Evolutionary conservation across 2,888 invertebrate genomes (phyloP).

Genomic region (Trichopria drosophilae): DNA sequence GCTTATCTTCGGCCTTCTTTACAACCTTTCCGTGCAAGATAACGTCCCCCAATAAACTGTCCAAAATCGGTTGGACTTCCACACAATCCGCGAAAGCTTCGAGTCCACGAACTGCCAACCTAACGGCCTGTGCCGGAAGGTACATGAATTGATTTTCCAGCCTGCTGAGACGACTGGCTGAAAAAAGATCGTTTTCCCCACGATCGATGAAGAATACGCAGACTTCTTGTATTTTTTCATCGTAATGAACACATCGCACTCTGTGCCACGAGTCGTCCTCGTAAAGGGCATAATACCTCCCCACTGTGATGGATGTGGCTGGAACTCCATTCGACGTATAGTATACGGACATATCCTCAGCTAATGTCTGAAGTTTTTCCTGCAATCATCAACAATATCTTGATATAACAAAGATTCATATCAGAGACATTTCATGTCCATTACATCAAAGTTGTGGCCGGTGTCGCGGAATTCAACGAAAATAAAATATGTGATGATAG

Average conservation of each 20-base stretch:
- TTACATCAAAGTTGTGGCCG: too few relatives aligned
- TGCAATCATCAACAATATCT: conserved; percentile 54
- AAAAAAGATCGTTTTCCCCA: conserved; percentile 69
- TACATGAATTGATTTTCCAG: conserved; percentile 68
- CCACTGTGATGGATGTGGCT: conserved; percentile 43
- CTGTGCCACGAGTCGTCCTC: conserved; percentile 59
- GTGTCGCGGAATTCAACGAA: too few relatives aligned
- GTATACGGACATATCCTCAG: conserved; percentile 53
- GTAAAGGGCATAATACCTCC: conserved; percentile 58
- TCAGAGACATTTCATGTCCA: too few relatives aligned
- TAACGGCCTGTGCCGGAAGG: conserved; percentile 73
- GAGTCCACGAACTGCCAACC: conserved; percentile 70
- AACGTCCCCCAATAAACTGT: conserved; percentile 54
- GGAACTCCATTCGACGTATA: conserved; percentile 47
- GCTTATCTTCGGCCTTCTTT: conserved; percentile 51
- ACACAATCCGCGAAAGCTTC: conserved; percentile 66
- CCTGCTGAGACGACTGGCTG: conserved; percentile 63
- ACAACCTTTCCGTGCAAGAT: conserved; percentile 64
- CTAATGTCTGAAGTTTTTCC: too few relatives aligned
- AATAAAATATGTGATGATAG: too few relatives aligned
- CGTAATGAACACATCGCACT: conserved; percentile 54
- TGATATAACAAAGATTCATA: conserved; percentile 37
- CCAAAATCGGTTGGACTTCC: conserved; percentile 51
- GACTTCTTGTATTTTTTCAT: conserved; percentile 39
- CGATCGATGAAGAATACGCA: conserved; percentile 71